Evolutionary conservation across 2,113 vertebrate species (phyloP), one percentile per base, ranked within the genome.

Genomic region (Thermophis baileyi): DNA sequence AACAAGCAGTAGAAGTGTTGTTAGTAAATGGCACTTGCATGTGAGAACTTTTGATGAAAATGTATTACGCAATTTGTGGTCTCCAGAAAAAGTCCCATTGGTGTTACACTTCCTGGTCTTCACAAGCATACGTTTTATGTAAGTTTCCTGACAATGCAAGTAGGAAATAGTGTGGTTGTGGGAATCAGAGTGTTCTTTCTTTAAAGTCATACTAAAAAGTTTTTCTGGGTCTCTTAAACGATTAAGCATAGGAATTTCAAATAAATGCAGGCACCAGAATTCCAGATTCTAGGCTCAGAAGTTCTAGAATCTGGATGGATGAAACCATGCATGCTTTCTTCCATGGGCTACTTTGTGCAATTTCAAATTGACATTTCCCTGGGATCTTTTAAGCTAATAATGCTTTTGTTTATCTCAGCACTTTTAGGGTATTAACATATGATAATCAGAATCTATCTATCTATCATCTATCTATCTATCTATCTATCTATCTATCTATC

Each of bases 81-180:
- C 88, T 88, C 90, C 69, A 88, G 94, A 94, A 94, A 94, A 96
- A 96, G 0, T 63, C 85, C 89, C 91, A 49, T 94, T 96, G 96
- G 95, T 91, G n/a, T 95, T 90, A 54, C 94, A 94, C 91, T 85
- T 90, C 91, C 96, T 93, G 95, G 93, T 95, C 95, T 91, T 95
- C 92, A 3, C 91, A 57, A 44, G 89, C 49, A 47, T 93, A 93
- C 54, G 46, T 93, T 85, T 94, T 94, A 47, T 89, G 50, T 92
- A 87, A 88, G 92, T 92, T 93, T 89, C 86, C 49, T 93, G 89
- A 53, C 95, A 94, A 95, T 96, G 96, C 93, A 96, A 97, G 93
- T 95, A 91, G 92, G 92, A 95, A 94, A 96, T 95, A 94, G 94
- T 97, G 95, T 93, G 95, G 94, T 95, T 95, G 50, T 93, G 90